Conservation (phyloP, 2,888 invertebrate genomes). For the Anagyrus pseudococci region DNA sequence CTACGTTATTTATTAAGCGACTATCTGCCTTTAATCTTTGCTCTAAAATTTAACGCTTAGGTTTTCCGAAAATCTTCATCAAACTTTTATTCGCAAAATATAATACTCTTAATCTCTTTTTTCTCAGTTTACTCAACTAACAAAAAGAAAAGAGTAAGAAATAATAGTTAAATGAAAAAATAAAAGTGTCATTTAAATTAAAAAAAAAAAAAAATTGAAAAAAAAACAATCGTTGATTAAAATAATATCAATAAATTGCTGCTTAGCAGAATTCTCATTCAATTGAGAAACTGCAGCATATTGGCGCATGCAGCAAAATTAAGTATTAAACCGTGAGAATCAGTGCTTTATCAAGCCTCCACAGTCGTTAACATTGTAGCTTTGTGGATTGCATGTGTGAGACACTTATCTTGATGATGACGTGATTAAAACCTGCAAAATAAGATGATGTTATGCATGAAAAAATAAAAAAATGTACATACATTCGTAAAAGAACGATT, state of each 20-base stretch:
- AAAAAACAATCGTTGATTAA: no score
- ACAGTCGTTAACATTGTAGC: slow-evolving; percentile 1
- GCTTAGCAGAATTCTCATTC: slow-evolving; percentile 32
- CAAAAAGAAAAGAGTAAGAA: neutral
- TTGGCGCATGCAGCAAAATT: slow-evolving; percentile 40
- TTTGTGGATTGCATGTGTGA: slow-evolving; percentile 26
- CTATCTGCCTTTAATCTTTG: slow-evolving; percentile 46
- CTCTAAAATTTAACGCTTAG: slow-evolving; percentile 52
- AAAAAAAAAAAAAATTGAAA: neutral
- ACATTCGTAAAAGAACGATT: no score
- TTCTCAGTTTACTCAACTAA: neutral
- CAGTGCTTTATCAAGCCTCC: neutral
- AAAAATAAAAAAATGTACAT: no score
- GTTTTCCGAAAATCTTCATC: slow-evolving; percentile 20
- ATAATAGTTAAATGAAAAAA: neutral
- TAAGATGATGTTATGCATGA: slow-evolving; percentile 25
- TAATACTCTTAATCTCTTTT: neutral
- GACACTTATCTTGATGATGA: slow-evolving; percentile 13
- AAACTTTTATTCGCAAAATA: neutral
- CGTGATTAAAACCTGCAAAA: slow-evolving; percentile 40
- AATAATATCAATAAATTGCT: slow-evolving; percentile 9
- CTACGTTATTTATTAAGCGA: slow-evolving; percentile 52
- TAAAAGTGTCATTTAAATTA: neutral
- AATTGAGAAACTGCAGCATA: slow-evolving; percentile 44
- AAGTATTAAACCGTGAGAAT: slow-evolving; percentile 6